phyloP scores from a whole-genome alignment of 2,113 vertebrate species.

The Dendropsophus ebraccatus region DNA sequence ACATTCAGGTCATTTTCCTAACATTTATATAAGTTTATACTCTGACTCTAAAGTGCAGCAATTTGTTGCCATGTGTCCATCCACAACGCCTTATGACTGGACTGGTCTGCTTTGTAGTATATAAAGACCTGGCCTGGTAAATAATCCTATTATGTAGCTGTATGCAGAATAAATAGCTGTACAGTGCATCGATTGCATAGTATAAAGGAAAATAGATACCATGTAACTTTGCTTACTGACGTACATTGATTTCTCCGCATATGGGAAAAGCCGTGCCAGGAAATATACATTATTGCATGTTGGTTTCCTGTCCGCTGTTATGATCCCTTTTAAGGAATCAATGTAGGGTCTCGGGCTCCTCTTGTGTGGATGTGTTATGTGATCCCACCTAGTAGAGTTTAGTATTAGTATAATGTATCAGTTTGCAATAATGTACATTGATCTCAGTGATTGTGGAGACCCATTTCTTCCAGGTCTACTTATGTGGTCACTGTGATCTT shows the following conservation, averaged over 20 bases:
- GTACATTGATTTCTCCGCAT: constrained; percentile 22
- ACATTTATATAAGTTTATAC: too few species aligned
- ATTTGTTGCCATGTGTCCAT: not conserved
- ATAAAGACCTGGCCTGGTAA: not conserved
- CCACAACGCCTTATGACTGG: not conserved
- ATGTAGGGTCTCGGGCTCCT: not conserved
- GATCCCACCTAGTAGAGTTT: not conserved
- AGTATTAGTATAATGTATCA: not conserved
- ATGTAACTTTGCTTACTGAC: constrained; percentile 10
- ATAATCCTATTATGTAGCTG: not conserved
- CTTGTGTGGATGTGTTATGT: not conserved
- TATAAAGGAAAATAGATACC: not conserved
- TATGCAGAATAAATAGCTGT: not conserved
- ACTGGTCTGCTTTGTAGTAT: not conserved
- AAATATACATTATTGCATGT: constrained; percentile 20
- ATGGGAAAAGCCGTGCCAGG: constrained; percentile 18
- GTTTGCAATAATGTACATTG: not conserved
- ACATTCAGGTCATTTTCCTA: too few species aligned
- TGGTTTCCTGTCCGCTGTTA: constrained; percentile 23
- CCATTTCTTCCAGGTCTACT: not conserved
- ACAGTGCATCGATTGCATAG: not conserved
- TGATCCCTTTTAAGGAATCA: constrained; percentile 12
- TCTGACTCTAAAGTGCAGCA: too few species aligned
- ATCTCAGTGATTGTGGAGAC: not conserved
- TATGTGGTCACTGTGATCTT: not conserved